These are phyloP conservation scores for Neolamprologus variostigma DNA, from an alignment of 2,113 vertebrate species.

Conservation along the genomic window DNA sequence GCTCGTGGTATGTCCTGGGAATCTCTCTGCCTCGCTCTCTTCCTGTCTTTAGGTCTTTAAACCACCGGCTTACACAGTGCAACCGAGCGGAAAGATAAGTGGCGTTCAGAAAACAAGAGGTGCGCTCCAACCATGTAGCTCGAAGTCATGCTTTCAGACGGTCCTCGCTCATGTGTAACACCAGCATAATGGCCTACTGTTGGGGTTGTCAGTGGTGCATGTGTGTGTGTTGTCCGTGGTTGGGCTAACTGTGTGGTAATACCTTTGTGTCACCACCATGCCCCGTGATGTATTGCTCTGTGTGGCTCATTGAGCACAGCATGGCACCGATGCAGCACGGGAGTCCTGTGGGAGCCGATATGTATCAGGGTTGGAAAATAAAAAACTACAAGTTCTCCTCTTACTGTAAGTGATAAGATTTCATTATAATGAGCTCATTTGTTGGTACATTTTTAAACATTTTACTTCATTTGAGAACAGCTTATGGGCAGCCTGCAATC, in stretches of 20 bases:
- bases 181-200: conserved; percentile 29
- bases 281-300: not conserved
- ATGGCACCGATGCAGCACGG: not conserved
- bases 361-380: not conserved
- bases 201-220: conserved; percentile 21
- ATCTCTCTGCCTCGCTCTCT: not conserved
- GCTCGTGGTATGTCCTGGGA: conserved; percentile 40
- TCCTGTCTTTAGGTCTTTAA: not conserved
- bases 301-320: not conserved
- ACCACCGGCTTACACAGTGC: not conserved
- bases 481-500: fast-evolving
- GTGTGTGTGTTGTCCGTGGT: conserved; percentile 9
- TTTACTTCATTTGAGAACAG: not conserved
- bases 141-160: conserved; percentile 7
- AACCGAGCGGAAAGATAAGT: conserved; percentile 46
- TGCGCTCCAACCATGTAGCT: not conserved
- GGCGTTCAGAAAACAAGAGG: not conserved
- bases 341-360: not conserved
- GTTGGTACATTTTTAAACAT: not conserved
- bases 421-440: not conserved
- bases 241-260: conserved; percentile 2
- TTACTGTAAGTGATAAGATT: not conserved
- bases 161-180: conserved; percentile 12
- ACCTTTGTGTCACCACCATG: conserved; percentile 18
- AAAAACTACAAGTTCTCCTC: not conserved